These are phyloP conservation scores for Alaudala cheleensis DNA, from an alignment of 2,113 vertebrate species.

Conservation along the genomic window DNA sequence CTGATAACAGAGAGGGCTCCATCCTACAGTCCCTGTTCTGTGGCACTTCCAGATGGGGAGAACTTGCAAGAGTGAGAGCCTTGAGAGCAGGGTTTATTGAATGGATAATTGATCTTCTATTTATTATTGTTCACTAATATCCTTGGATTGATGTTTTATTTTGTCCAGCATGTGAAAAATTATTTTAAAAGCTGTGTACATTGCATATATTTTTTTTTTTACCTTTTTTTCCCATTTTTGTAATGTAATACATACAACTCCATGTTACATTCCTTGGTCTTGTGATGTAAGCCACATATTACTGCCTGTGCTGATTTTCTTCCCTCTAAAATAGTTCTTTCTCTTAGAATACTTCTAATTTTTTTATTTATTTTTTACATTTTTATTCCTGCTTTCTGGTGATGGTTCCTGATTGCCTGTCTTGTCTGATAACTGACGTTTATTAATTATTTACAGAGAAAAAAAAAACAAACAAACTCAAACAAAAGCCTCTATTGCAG, in stretches of 20 bases:
- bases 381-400: slow-evolving; percentile 88
- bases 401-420: slow-evolving; percentile 99
- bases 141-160: slow-evolving; percentile 2
- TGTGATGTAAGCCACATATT: slow-evolving; percentile 73
- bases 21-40: not conserved
- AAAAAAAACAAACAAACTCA: slow-evolving; percentile 64
- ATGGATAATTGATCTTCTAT: not conserved
- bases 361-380: slow-evolving; percentile 62
- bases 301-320: slow-evolving; percentile 72
- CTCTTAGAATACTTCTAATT: slow-evolving; percentile 65
- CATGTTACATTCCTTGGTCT: slow-evolving; percentile 66
- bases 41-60: not conserved
- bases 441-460: slow-evolving; percentile 75
- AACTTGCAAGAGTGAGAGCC: not conserved
- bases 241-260: slow-evolving; percentile 48
- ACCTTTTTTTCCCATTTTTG: slow-evolving; percentile 24
- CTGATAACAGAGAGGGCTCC: not conserved
- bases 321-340: slow-evolving; percentile 72
- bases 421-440: slow-evolving; percentile 91
- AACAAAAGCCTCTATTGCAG: slow-evolving; percentile 98
- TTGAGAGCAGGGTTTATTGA: not conserved
- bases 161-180: slow-evolving; percentile 33
- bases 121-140: not conserved
- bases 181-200: slow-evolving; percentile 7
- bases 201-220: not conserved